These are phyloP conservation scores for Papilio dardanus DNA, from an alignment of 1,140 invertebrate species.

Conservation along the genomic window DNA sequence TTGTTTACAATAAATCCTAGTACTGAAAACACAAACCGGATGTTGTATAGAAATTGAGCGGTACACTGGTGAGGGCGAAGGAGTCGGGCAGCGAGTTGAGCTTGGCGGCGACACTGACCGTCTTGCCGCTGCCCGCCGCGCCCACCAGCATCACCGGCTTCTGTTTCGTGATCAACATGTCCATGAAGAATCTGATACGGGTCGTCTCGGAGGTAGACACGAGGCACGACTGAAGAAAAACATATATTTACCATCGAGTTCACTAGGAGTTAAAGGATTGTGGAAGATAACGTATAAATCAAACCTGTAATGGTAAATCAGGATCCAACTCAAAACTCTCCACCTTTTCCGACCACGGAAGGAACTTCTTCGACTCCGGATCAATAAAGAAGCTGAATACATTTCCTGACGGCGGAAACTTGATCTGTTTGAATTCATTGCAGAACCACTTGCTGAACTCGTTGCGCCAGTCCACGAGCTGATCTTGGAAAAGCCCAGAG, in stretches of 20 bases:
- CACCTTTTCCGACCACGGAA: conserved; percentile 93
- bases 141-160: conserved; percentile 96
- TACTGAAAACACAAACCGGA: conserved; percentile 84
- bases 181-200: conserved; percentile 94
- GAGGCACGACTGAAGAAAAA: conserved; percentile 80
- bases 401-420: conserved; percentile 91
- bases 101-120: conserved; percentile 93
- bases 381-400: conserved; percentile 97
- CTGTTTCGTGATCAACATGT: conserved; percentile 90
- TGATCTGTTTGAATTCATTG: conserved; percentile 95
- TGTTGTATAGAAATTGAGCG: conserved; percentile 98
- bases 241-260: background rate
- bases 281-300: background rate
- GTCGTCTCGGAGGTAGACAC: conserved; percentile 96
- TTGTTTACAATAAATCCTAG: background rate
- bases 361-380: conserved; percentile 91
- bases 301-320: conserved; percentile 93
- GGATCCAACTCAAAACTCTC: conserved; percentile 90
- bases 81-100: conserved; percentile 89
- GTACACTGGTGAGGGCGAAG: conserved; percentile 93
- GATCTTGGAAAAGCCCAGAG: conserved; percentile 94
- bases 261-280: background rate
- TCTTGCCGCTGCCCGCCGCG: conserved; percentile 93
- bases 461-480: conserved; percentile 92
- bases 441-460: conserved; percentile 95